Percentiles rank a stretch among this genome's conserved stretches.
Evolutionary conservation across 1,140 invertebrate genomes (phyloP).

Genomic region (Drosophila azteca): DNA sequence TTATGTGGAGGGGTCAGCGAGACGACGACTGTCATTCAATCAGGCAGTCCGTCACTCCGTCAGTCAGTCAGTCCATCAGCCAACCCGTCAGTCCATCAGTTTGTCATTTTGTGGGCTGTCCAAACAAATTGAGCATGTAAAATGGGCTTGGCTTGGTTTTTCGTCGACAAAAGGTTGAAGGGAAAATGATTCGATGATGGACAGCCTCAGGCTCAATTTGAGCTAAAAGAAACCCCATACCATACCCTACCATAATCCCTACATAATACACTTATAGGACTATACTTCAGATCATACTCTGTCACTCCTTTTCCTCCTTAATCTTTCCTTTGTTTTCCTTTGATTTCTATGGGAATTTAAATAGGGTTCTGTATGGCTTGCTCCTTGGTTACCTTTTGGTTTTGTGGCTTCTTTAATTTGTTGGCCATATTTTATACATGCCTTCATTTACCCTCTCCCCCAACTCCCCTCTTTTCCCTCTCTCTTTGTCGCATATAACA

Average conservation of each 20-base stretch:
- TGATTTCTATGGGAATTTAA: no score
- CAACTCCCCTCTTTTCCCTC: no score
- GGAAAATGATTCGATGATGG: background rate
- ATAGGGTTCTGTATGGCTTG: background rate
- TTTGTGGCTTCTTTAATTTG: constrained; percentile 29
- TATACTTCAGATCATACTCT: no score
- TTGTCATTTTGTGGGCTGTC: constrained; percentile 17
- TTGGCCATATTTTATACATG: constrained; percentile 36
- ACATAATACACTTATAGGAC: no score
- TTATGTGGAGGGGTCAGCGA: constrained; percentile 12
- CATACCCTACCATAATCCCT: no score
- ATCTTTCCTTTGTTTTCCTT: no score
- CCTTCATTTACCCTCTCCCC: background rate
- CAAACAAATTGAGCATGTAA: constrained; percentile 18
- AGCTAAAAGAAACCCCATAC: no score
- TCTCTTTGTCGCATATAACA: constrained; percentile 11
- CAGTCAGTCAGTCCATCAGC: constrained; percentile 8
- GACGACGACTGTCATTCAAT: constrained; percentile 24
- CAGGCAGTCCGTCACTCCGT: constrained; percentile 25
- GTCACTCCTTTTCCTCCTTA: no score
- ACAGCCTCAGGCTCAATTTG: no score
- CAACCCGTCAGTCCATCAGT: constrained; percentile 12
- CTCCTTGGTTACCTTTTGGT: constrained; percentile 3
- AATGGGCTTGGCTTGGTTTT: background rate
- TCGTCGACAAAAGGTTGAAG: background rate